Evolutionary conservation across 2,113 vertebrate genomes (phyloP), one percentile per base, ranked within the genome.

Genomic region (Percina caprodes): DNA sequence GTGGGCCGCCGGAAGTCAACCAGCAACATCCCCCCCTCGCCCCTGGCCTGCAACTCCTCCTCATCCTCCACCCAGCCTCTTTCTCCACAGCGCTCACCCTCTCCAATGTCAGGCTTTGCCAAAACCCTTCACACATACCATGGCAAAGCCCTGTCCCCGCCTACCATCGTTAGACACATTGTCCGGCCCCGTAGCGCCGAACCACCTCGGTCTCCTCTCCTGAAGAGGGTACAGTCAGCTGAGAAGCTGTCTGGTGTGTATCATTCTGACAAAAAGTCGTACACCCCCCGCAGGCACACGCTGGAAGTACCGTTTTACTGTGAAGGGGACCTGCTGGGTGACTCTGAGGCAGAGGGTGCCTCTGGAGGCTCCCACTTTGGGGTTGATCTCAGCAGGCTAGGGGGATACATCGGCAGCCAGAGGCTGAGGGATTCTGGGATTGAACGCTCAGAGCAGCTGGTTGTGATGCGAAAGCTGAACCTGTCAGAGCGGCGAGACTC

Each of bases 11-110:
- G 98, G 67, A 99, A 99, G 91, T 99, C 98, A 16, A 98, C 98
- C 82, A 99, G 98, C 95, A 99, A 96, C 92, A 99, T 99, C 82
- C 98, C 98, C 0, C 98, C 98, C 0, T 99, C 98, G 0, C 98
- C 98, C 0, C 91, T 99, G 71, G 98, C 98, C 82, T 98, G 97
- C 91, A 97, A 95, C 15, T 96, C 97, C 0, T 94, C 94, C 3
- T 89, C 98, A 93, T 97, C 97, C 85, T 96, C 96, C 3, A 91
- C 95, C 5, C 96, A 96, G 80, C 96, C 96, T 0, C 91, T 96
- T 19, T 98, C 97, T 0, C 98, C 98, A 0, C 97, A 97, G 35
- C 96, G 96, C 51, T 97, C 97, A 0, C 96, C 97, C 0, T 98
- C 97, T 0, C 97, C 97, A 0, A 91, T 98, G 4, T 96, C 94